Percentiles rank a stretch among this genome's conserved stretches.
Evolutionary conservation across 2,797 vertebrate species (phyloP).

Genomic region (Dendrocincla tyrannina): DNA sequence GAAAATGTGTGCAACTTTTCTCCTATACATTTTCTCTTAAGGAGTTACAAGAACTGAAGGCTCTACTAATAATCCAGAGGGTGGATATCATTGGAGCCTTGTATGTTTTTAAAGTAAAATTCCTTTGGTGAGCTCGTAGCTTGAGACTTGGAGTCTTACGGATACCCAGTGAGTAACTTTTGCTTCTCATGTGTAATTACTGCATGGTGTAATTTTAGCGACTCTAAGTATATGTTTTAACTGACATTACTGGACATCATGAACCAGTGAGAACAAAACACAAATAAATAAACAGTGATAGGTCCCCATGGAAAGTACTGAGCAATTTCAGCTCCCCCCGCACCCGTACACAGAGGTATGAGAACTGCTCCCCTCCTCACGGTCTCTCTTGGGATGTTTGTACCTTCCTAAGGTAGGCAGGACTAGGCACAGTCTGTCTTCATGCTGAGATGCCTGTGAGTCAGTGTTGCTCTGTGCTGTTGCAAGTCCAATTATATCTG

Average conservation of each 20-base stretch:
- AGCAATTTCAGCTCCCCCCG: background rate
- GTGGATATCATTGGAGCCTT: background rate
- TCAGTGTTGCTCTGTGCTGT: background rate
- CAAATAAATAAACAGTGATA: background rate
- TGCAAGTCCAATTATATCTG: background rate
- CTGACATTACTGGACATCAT: background rate
- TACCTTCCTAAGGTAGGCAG: background rate
- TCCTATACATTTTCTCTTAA: background rate
- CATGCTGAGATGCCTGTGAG: background rate
- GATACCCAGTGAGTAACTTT: background rate
- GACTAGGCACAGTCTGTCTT: background rate
- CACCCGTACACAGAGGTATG: background rate
- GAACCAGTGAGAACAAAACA: background rate
- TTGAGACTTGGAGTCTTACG: background rate
- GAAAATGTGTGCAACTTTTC: background rate
- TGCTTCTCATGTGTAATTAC: background rate
- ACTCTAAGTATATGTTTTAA: background rate
- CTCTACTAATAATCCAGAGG: background rate
- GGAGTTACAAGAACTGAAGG: background rate
- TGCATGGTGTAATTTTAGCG: background rate
- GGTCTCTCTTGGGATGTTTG: background rate
- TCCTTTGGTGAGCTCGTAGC: background rate
- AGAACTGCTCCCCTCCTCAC: background rate
- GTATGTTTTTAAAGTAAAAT: background rate
- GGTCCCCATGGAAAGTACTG: background rate